These are phyloP conservation scores for Desoria tigrina DNA, from an alignment of 2,888 invertebrate genomes.

Conservation along the genomic window DNA sequence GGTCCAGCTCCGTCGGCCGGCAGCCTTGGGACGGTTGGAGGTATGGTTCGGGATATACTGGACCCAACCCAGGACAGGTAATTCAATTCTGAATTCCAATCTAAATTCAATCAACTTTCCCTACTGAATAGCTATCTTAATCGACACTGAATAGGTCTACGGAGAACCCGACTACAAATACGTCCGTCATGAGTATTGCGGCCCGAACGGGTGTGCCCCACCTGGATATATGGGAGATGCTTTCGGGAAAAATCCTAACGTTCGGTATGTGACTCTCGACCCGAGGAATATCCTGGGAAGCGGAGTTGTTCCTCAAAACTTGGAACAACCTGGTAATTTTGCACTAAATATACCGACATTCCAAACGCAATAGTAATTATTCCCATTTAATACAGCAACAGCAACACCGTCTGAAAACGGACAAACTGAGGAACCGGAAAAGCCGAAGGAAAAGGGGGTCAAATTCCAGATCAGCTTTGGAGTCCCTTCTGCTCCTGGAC, in stretches of 20 bases:
- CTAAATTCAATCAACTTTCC: neutral
- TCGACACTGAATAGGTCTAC: conserved; percentile 19
- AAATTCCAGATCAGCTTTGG: no score
- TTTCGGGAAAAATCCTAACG: conserved; percentile 32
- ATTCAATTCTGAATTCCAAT: neutral
- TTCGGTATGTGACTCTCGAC: conserved; percentile 30
- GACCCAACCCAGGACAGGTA: conserved; percentile 22
- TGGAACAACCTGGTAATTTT: conserved; percentile 1
- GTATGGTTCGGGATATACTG: conserved; percentile 31
- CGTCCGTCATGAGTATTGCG: conserved; percentile 29
- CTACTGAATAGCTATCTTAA: neutral
- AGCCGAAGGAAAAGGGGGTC: no score
- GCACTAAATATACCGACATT: neutral
- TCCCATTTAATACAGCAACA: neutral
- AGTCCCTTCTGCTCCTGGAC: no score
- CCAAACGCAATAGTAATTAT: neutral
- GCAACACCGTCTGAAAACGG: neutral
- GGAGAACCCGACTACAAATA: conserved; percentile 35
- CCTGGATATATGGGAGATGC: conserved; percentile 26
- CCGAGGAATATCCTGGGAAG: conserved; percentile 25
- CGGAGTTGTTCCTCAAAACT: conserved; percentile 26
- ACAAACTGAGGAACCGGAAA: neutral
- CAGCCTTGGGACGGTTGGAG: conserved; percentile 32
- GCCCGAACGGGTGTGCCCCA: conserved; percentile 26
- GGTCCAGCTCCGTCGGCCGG: conserved; percentile 21